A percentile compares a stretch with the other conserved stretches of the same genome.
These are phyloP conservation scores for Pegoplata infirma DNA, from an alignment of 2,888 invertebrate genomes.

Conservation along the genomic window DNA sequence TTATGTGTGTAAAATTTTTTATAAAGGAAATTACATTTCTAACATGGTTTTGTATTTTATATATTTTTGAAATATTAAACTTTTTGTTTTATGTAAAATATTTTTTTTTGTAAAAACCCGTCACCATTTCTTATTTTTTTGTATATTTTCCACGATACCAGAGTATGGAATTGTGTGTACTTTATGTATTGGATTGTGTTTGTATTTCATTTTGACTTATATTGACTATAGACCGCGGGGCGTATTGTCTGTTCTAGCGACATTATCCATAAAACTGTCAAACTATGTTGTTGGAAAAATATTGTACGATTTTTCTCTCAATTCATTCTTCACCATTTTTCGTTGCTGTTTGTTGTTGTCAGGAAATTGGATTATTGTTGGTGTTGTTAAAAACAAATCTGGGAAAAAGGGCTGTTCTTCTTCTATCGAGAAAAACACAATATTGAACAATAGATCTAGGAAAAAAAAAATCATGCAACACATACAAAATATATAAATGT, in stretches of 20 bases:
- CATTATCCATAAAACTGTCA: conserved; percentile 59
- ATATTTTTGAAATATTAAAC: neutral
- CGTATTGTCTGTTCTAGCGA: conserved; percentile 40
- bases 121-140: neutral
- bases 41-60: neutral
- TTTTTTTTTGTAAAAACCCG: neutral
- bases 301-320: neutral
- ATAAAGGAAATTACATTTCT: neutral
- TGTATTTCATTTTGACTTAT: conserved; percentile 32
- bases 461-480: conserved; percentile 1
- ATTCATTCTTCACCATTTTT: too few relatives aligned
- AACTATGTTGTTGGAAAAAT: conserved; percentile 25
- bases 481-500: neutral
- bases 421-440: conserved; percentile 17
- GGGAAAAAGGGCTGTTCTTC: conserved; percentile 35
- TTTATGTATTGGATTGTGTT: conserved; percentile 14
- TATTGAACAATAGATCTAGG: neutral
- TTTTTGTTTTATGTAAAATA: neutral
- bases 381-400: neutral
- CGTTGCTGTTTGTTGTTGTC: conserved; percentile 13
- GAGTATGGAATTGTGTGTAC: neutral
- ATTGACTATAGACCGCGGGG: conserved; percentile 50
- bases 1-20: neutral
- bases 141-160: neutral
- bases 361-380: conserved; percentile 41